Evolutionary conservation across 2,888 invertebrate species (phyloP), one percentile per base, ranked within the genome.

Genomic region (Lottia gigantea): DNA sequence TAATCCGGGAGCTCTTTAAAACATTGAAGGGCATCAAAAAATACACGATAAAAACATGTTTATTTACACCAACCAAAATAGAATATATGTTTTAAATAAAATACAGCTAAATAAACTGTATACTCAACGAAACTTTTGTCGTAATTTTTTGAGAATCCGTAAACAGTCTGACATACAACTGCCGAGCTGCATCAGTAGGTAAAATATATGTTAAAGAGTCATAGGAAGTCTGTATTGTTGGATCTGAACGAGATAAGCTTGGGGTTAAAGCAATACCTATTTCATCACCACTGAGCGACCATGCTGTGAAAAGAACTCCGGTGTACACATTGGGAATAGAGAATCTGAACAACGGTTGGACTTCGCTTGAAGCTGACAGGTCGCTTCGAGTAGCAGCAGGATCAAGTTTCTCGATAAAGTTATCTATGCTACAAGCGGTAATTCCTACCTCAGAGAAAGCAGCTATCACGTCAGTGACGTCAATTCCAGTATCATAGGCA

Each of bases 401-500:
- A 2, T 40, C 25, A 6, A 74, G 25, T 40, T 45, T 72, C n/a
- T 61, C 49, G 7, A 70, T 45, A n/a, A 67, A 74, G 6, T 45
- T 64, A 4, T 45, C 40, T 15, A 77, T 47, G 4, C 68, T 64
- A 63, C 81, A 80, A 0, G 67, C 68, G 6, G 68, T 66, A 31
- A 83, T 62, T 14, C 80, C 83, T 0, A 81, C 80, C 1, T 62
- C 66, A 1, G 55, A 15, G 64, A 83, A 79, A 4, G 78, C 76
- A 16, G 55, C 46, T 15, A 61, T 49, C 11, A 83, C 74, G 6
- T 65, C 64, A 11, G 46, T 61, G n/a, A 71, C 62, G 40, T 79
- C 75, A 46, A 74, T 71, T 2, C 78, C 79, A 2, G 78, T 71
- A 66, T 82, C 81, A 63, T 78, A 78, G 63, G 82, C 76, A 16